phyloP scores from a whole-genome alignment of 1,140 invertebrate species.

The Oreohelix idahoensis region DNA sequence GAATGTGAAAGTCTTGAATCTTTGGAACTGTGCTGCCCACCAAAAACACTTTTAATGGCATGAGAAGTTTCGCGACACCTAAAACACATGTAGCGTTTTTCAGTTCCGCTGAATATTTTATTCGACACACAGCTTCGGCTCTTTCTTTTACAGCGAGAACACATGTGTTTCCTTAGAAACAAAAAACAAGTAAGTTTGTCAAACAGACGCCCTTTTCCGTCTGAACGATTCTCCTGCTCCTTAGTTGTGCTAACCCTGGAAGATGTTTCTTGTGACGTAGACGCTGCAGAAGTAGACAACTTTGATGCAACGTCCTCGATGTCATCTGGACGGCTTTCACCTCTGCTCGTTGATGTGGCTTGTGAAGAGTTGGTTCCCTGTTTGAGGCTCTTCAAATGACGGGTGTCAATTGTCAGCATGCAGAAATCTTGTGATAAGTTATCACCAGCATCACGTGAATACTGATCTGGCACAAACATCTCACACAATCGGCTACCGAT shows the following conservation, averaged over 20 bases:
- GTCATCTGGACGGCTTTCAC: background rate
- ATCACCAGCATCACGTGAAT: background rate
- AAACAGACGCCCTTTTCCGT: background rate
- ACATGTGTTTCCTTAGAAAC: constrained; percentile 37
- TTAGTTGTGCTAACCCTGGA: constrained; percentile 3
- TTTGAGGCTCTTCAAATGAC: constrained; percentile 13
- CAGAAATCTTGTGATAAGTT: constrained; percentile 4
- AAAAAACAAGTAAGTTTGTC: constrained; percentile 30
- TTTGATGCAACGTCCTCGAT: background rate
- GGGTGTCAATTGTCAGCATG: constrained; percentile 28
- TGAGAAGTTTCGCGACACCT: constrained; percentile 13
- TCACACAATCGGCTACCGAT: constrained; percentile 32
- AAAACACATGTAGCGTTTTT: constrained; percentile 32
- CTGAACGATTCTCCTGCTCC: background rate
- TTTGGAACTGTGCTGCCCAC: background rate
- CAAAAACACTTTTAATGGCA: constrained; percentile 14
- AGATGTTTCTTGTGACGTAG: background rate
- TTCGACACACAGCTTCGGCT: constrained; percentile 31
- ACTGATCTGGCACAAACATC: constrained; percentile 5
- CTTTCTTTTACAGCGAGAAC: constrained; percentile 20
- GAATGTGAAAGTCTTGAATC: background rate
- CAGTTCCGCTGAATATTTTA: constrained; percentile 20
- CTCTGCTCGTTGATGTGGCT: background rate
- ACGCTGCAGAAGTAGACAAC: background rate
- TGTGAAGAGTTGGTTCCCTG: background rate